Base-by-base conservation (phyloP, 1,140 invertebrate genomes). In the Dinothrombium tinctorium region DNA sequence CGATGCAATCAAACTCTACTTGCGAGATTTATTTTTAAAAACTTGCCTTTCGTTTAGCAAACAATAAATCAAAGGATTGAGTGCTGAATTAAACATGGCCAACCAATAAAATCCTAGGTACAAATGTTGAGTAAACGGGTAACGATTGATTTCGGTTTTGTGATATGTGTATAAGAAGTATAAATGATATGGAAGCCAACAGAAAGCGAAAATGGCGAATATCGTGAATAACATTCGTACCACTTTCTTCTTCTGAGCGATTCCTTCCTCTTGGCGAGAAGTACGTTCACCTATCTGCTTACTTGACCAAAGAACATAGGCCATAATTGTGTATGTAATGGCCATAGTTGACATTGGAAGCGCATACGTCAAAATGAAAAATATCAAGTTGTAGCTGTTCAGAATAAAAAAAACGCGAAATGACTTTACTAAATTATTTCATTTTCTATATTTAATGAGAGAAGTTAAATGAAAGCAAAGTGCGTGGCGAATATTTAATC, bases 71-170 rank as follows among this genome's bases (percentile, higher is more conserved):
- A 89, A 82, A 2, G 83, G 82, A 62, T 89, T 90, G 59, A 86
- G 84, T 74, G 86, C 82, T 46, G 80, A 82, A 58, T 86, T 89
- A 56, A 78, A 83, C 83, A 90, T 90, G 1, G 84, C 83, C 19
- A 90, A 64, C 76, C 81, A 89, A 55, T 89, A 90, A 49, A 87
- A 82, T 36, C 68, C 72, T 43, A 90, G 60, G 56, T 80, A 90
- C n/a, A 84, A 66, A 56, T 90, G 82, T 57, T 90, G 84, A 45
- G 84, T 79, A 53, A 77, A 77, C 0, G 68, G 59, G 28, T 67
- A 62, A 47, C 69, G 69, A 9, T 70, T 75, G 36, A 83, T 69
- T 37, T 73, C 69, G 1, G 78, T 77, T 51, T 74, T 69, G 50
- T 76, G 72, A 21, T 76, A 72, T 1, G 72, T 74, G n/a, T 84